Conservation (phyloP, 2,888 invertebrate genomes). For the Folsomia candida region DNA sequence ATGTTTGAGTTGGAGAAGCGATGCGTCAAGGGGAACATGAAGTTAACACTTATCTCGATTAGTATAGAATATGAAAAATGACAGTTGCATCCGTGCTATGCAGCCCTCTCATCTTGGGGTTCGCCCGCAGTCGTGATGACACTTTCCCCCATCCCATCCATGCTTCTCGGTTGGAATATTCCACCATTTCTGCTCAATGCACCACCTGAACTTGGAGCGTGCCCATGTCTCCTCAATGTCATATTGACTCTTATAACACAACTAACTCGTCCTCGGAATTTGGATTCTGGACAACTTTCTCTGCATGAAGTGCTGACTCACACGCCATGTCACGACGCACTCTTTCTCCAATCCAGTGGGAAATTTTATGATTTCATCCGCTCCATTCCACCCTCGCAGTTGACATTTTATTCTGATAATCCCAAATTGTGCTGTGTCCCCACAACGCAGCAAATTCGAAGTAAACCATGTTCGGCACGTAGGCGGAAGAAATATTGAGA, state of each 20-base stretch:
- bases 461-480: not conserved
- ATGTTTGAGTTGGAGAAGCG: not conserved
- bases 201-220: no score
- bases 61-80: conserved; percentile 5
- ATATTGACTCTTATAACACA: not conserved
- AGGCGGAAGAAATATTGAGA: no score
- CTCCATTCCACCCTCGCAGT: not conserved
- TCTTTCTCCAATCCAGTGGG: not conserved
- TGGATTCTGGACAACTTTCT: not conserved
- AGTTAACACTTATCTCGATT: conserved; percentile 2
- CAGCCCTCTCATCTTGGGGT: no score
- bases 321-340: not conserved
- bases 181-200: no score
- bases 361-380: conserved; percentile 1
- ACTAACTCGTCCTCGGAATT: not conserved
- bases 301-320: not conserved
- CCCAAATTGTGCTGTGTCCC: not conserved
- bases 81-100: not conserved
- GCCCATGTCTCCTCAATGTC: not conserved
- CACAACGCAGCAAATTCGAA: no score
- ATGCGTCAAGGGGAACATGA: not conserved
- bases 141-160: not conserved
- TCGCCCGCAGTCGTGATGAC: no score
- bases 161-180: not conserved
- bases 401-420: not conserved